phyloP scores from a whole-genome alignment of 2,113 vertebrate genomes.

The Rhipidura dahli region DNA sequence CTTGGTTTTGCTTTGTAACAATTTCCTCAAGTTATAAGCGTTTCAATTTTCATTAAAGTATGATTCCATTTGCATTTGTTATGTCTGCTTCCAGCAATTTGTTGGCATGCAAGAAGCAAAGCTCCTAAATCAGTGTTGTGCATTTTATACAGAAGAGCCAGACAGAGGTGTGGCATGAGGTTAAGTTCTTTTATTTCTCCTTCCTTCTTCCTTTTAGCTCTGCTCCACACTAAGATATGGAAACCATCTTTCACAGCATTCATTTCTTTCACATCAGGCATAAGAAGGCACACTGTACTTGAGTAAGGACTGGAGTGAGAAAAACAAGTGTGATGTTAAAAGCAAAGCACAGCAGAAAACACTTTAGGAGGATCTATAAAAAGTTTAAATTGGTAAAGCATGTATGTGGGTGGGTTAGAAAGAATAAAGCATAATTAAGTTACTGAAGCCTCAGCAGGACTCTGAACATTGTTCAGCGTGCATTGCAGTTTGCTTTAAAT shows the following conservation, averaged over 20 bases:
- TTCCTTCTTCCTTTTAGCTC: neutral
- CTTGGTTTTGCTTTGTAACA: neutral
- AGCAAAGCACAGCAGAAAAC: neutral
- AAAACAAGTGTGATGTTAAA: neutral
- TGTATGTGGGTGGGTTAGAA: conserved; percentile 28
- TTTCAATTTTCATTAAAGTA: neutral
- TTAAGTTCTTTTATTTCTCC: neutral
- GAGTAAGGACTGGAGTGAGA: neutral
- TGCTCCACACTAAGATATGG: neutral
- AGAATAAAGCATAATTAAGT: conserved; percentile 23
- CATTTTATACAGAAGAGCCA: neutral
- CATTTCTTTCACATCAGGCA: no score
- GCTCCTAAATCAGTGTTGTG: neutral
- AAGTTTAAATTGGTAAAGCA: conserved; percentile 53
- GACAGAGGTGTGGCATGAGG: neutral
- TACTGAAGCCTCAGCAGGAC: conserved; percentile 20
- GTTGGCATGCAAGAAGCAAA: neutral
- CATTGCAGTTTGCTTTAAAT: neutral
- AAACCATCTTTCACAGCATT: neutral
- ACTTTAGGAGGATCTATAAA: conserved; percentile 28
- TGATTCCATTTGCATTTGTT: neutral
- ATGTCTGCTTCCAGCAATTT: neutral
- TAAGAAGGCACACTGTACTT: neutral
- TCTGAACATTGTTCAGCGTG: neutral
- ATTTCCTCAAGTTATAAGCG: neutral